phyloP scores from a whole-genome alignment of 2,113 vertebrate genomes.

The Gobiocypris rarus region DNA sequence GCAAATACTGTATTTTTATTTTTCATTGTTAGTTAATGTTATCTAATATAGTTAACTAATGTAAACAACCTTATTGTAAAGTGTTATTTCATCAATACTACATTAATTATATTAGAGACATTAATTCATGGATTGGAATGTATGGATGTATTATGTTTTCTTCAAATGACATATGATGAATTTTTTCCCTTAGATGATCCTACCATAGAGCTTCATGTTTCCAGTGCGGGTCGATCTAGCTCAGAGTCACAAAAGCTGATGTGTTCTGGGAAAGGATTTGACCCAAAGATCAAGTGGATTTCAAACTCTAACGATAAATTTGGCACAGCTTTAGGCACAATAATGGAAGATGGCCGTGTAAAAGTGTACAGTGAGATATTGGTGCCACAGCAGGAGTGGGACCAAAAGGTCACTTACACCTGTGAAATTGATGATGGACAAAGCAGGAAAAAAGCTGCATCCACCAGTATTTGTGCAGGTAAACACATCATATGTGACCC shows the following conservation, averaged over 20 bases:
- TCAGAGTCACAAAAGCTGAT: constrained; percentile 56
- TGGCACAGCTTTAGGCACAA: not conserved
- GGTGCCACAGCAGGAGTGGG: constrained; percentile 62
- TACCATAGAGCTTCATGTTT: constrained; percentile 60
- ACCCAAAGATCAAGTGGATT: constrained; percentile 70
- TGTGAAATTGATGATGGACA: constrained; percentile 65
- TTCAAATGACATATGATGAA: not conserved
- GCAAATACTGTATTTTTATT: too few species aligned
- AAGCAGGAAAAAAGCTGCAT: fast-evolving
- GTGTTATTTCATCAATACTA: not conserved
- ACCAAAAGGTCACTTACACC: constrained; percentile 53
- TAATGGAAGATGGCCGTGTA: constrained; percentile 59
- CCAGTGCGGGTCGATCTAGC: constrained; percentile 15
- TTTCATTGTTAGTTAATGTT: too few species aligned
- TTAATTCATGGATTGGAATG: not conserved
- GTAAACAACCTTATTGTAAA: too few species aligned
- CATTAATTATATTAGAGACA: not conserved
- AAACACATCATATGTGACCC: constrained; percentile 13
- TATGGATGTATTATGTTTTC: not conserved
- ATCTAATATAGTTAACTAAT: too few species aligned
- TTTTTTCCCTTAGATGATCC: constrained; percentile 56
- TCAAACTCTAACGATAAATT: not conserved
- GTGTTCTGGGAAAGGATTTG: constrained; percentile 64
- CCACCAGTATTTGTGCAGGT: constrained; percentile 70
- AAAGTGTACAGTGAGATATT: constrained; percentile 62